Evolutionary conservation across 2,888 invertebrate species (phyloP).

Genomic region (Chirona hameri): DNA sequence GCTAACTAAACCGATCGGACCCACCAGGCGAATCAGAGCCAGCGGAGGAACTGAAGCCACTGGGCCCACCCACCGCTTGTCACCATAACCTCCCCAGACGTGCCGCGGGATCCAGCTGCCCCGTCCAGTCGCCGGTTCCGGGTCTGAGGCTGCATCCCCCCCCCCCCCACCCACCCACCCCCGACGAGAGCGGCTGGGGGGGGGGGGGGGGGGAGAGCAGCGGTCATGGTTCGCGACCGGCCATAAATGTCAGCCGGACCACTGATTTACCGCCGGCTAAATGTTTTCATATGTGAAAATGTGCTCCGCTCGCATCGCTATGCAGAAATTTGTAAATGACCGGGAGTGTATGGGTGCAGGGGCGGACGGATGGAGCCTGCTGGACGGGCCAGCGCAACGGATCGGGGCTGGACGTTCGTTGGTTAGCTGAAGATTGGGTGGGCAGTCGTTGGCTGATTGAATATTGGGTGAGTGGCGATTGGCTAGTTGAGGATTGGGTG

Average conservation of each 20-base stretch:
- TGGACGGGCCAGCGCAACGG: neutral
- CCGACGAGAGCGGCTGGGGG: neutral
- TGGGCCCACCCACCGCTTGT: too few relatives aligned
- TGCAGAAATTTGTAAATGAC: neutral
- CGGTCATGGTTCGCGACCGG: neutral
- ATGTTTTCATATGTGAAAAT: slow-evolving; percentile 1
- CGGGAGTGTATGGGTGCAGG: too few relatives aligned
- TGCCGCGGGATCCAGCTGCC: too few relatives aligned
- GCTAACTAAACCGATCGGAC: too few relatives aligned
- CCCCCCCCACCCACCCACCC: neutral
- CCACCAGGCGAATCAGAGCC: too few relatives aligned
- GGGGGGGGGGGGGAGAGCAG: neutral
- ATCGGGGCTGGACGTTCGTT: too few relatives aligned
- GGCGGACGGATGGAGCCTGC: neutral
- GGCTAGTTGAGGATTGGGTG: too few relatives aligned
- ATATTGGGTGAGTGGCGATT: too few relatives aligned
- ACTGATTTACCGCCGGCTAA: neutral
- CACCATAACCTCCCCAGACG: too few relatives aligned
- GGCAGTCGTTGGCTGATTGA: too few relatives aligned
- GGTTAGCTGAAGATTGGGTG: too few relatives aligned
- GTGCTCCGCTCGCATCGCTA: neutral
- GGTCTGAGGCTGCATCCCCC: neutral
- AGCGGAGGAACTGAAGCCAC: too few relatives aligned
- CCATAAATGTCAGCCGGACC: neutral
- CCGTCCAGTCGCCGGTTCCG: neutral